These are phyloP conservation scores for Heliconius aoede DNA, from an alignment of 2,888 invertebrate genomes.

Conservation along the genomic window DNA sequence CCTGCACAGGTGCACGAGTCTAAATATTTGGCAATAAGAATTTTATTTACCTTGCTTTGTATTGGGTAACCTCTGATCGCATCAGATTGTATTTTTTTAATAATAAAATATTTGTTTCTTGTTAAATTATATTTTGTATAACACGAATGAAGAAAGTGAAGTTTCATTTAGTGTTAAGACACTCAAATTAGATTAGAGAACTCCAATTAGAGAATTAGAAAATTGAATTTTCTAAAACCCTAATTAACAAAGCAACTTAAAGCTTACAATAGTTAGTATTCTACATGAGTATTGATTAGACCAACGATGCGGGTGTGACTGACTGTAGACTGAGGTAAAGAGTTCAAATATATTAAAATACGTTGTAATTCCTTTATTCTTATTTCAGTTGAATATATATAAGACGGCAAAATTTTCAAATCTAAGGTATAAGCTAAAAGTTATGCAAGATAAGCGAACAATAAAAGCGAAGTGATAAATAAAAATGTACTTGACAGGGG, in stretches of 20 bases:
- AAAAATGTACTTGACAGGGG: conserved; percentile 18
- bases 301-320: too few relatives aligned
- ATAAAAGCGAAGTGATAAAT: conserved; percentile 21
- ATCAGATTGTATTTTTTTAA: neutral
- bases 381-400: neutral
- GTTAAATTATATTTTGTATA: neutral
- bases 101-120: neutral
- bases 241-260: too few relatives aligned
- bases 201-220: too few relatives aligned
- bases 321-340: too few relatives aligned
- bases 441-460: neutral
- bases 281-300: too few relatives aligned
- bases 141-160: too few relatives aligned
- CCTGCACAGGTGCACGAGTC: conserved; percentile 11
- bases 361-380: neutral
- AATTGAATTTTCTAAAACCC: too few relatives aligned
- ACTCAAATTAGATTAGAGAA: too few relatives aligned
- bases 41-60: conserved; percentile 15
- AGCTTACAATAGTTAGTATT: too few relatives aligned
- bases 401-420: neutral
- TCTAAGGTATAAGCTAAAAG: neutral
- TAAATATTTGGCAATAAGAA: conserved; percentile 19
- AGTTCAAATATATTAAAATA: too few relatives aligned
- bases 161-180: too few relatives aligned
- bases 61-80: neutral